Conservation (phyloP, 2,113 vertebrate genomes). For the Peromyscus maniculatus region DNA sequence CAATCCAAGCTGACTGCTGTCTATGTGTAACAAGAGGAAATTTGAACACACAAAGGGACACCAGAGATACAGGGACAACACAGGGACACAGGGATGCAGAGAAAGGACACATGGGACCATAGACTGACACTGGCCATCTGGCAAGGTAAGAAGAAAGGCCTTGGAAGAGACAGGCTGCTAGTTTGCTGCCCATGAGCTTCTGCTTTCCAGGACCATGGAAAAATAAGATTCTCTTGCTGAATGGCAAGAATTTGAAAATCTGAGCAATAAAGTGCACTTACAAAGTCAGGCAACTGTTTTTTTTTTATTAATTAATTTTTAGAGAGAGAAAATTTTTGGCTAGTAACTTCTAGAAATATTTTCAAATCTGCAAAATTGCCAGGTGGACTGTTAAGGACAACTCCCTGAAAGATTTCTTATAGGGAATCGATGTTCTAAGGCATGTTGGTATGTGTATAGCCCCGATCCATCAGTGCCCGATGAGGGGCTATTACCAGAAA, state of each 20-base stretch:
- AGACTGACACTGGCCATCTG: not conserved
- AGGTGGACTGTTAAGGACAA: too few relatives aligned
- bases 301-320: too few relatives aligned
- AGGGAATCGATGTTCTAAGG: not conserved
- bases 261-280: too few relatives aligned
- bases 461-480: not conserved
- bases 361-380: too few relatives aligned
- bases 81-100: not conserved
- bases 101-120: not conserved
- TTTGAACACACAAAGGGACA: not conserved
- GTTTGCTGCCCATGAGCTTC: not conserved
- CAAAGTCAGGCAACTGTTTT: too few relatives aligned
- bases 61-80: not conserved
- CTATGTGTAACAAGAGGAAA: not conserved
- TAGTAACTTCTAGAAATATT: too few relatives aligned
- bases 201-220: not conserved
- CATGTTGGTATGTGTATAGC: not conserved
- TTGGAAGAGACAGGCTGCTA: not conserved
- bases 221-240: not conserved
- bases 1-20: not conserved
- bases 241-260: too few relatives aligned
- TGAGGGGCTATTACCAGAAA: not conserved
- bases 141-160: not conserved
- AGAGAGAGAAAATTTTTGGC: too few relatives aligned
- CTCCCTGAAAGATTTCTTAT: too few relatives aligned